Evolutionary conservation across 2,888 invertebrate species (phyloP).

Genomic region (Tetragnatha montana): DNA sequence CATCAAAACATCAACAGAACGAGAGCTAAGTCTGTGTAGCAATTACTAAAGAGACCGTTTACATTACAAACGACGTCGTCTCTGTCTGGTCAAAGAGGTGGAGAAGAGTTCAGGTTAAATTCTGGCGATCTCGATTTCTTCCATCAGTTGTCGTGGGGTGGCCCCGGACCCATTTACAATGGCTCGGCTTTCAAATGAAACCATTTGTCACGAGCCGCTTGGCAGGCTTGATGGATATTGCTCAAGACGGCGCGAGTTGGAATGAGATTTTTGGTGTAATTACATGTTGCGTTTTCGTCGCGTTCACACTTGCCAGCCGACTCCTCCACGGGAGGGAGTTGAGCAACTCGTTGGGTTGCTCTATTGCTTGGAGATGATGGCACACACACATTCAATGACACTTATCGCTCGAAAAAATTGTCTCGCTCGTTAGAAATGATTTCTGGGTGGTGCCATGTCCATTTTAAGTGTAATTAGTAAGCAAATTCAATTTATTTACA

Average conservation of each 20-base stretch:
- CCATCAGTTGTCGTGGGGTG: constrained; percentile 40
- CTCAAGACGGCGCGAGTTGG: constrained; percentile 23
- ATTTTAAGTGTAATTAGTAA: no score
- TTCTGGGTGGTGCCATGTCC: no score
- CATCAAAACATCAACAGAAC: constrained; percentile 32
- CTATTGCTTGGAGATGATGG: no score
- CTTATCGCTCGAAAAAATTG: no score
- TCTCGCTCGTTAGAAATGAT: no score
- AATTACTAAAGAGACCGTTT: constrained; percentile 49
- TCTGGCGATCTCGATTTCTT: constrained; percentile 38
- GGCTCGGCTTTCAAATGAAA: constrained; percentile 47
- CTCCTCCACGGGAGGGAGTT: neutral
- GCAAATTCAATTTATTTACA: no score
- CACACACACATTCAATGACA: no score
- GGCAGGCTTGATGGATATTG: constrained; percentile 34
- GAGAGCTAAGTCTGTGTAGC: constrained; percentile 21
- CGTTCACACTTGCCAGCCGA: constrained; percentile 38
- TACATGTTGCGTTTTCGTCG: constrained; percentile 25
- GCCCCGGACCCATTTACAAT: constrained; percentile 56
- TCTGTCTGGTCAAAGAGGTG: constrained; percentile 27
- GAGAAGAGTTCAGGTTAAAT: constrained; percentile 32
- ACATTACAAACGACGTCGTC: constrained; percentile 35
- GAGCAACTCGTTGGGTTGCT: no score
- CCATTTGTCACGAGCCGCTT: constrained; percentile 47
- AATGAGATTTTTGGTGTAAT: constrained; percentile 58